Conservation (phyloP, 2,888 invertebrate genomes). For the Notocelia uddmanniana region DNA sequence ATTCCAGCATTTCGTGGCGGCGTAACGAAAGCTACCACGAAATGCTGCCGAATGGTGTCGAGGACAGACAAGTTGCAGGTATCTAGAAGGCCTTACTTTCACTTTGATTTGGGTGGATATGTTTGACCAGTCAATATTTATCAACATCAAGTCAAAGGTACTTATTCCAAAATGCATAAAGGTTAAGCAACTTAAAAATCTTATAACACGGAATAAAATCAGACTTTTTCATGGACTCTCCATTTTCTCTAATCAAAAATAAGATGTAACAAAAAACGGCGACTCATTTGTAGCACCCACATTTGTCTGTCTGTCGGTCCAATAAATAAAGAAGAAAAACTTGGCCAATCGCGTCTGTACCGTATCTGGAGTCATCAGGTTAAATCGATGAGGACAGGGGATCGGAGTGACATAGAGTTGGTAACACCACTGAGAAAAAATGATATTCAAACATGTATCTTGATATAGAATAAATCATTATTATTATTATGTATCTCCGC, state of each 20-base stretch:
- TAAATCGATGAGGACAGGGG: slow-evolving; percentile 73
- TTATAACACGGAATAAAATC: slow-evolving; percentile 14
- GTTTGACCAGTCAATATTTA: too few species aligned
- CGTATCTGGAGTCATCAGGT: slow-evolving; percentile 79
- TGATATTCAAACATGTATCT: too few species aligned
- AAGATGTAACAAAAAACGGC: slow-evolving; percentile 70
- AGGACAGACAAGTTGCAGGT: too few species aligned
- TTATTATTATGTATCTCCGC: too few species aligned
- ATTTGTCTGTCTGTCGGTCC: slow-evolving; percentile 79
- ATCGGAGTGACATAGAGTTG: slow-evolving; percentile 62
- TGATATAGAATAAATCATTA: too few species aligned
- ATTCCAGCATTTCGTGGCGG: too few species aligned
- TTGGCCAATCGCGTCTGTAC: slow-evolving; percentile 78
- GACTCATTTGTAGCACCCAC: slow-evolving; percentile 73
- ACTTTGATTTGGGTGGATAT: too few species aligned
- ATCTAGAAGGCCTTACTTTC: too few species aligned
- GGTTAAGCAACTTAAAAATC: background rate
- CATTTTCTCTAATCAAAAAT: slow-evolving; percentile 68
- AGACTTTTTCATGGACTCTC: slow-evolving; percentile 52
- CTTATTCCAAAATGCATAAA: too few species aligned
- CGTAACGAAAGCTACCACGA: too few species aligned
- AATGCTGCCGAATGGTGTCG: too few species aligned
- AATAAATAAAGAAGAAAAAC: slow-evolving; percentile 81
- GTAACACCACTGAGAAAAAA: slow-evolving; percentile 49
- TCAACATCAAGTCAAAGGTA: too few species aligned